phyloP scores from a whole-genome alignment of 2,113 vertebrate genomes.

The Daphoenositta chrysoptera region DNA sequence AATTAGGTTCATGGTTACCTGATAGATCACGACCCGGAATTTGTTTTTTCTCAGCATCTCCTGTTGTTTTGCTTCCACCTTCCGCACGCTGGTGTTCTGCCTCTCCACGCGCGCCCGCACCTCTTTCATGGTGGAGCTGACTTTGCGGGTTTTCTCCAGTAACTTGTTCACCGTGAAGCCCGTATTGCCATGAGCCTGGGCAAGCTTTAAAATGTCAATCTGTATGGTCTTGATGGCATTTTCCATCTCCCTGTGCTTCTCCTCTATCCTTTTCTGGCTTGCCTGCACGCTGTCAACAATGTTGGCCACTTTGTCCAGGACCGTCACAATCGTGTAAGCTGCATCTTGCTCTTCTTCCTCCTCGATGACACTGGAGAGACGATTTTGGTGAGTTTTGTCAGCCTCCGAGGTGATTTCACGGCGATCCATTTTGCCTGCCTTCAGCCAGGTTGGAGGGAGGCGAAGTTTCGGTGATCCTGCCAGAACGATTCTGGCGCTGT shows the following conservation, averaged over 20 bases:
- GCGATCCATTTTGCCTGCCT: slow-evolving; percentile 78
- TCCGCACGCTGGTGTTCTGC: slow-evolving; percentile 83
- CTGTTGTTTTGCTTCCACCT: slow-evolving; percentile 89
- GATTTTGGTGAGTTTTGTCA: slow-evolving; percentile 79
- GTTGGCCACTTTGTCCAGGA: slow-evolving; percentile 92
- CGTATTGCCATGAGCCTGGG: slow-evolving; percentile 86
- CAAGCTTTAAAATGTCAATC: slow-evolving; percentile 89
- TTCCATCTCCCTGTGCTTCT: slow-evolving; percentile 89
- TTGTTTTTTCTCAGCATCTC: slow-evolving; percentile 95
- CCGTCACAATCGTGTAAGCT: slow-evolving; percentile 88
- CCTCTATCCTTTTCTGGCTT: slow-evolving; percentile 92
- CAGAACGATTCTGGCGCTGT: slow-evolving; percentile 14
- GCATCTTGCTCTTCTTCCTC: slow-evolving; percentile 88
- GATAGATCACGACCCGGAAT: slow-evolving; percentile 95
- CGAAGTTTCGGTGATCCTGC: slow-evolving; percentile 20
- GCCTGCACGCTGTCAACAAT: slow-evolving; percentile 93
- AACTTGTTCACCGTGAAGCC: slow-evolving; percentile 85
- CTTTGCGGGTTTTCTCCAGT: slow-evolving; percentile 91
- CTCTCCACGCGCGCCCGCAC: slow-evolving; percentile 89
- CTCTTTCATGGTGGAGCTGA: slow-evolving; percentile 92
- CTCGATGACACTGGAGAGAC: slow-evolving; percentile 76
- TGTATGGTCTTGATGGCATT: slow-evolving; percentile 87
- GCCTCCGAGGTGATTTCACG: slow-evolving; percentile 63
- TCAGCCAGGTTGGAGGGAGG: background rate
- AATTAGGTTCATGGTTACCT: slow-evolving; percentile 75